phyloP scores from a whole-genome alignment of 2,113 vertebrate genomes.

The Nematolebias whitei region DNA sequence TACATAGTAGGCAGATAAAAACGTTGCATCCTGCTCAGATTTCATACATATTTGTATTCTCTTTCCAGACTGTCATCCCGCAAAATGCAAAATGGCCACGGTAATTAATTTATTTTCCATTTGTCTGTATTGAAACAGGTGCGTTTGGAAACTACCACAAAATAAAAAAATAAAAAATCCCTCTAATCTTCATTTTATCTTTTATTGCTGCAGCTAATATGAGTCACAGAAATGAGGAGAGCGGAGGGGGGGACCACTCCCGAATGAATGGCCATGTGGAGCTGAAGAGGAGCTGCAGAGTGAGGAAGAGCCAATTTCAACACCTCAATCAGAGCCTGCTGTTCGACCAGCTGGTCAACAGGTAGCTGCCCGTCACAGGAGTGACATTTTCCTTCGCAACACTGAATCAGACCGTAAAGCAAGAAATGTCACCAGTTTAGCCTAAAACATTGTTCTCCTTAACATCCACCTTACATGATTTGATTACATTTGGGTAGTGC shows the following conservation, averaged over 20 bases:
- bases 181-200: not conserved
- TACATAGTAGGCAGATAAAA: not conserved
- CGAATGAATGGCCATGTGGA: slow-evolving; percentile 96
- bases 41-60: slow-evolving; percentile 9
- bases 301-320: slow-evolving; percentile 96
- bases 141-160: not conserved
- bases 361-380: slow-evolving; percentile 71
- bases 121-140: not conserved
- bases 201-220: slow-evolving; percentile 84
- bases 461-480: too few relatives aligned
- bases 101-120: slow-evolving; percentile 75
- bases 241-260: slow-evolving; percentile 88
- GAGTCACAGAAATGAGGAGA: slow-evolving; percentile 89
- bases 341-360: slow-evolving; percentile 99
- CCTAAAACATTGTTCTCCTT: not conserved
- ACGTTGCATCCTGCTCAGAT: not conserved
- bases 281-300: slow-evolving; percentile 93
- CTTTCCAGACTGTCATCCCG: slow-evolving; percentile 91
- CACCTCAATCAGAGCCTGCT: slow-evolving; percentile 98
- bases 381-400: slow-evolving; percentile 2
- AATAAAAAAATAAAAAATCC: not conserved
- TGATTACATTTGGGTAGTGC: too few relatives aligned
- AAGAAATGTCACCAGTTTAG: not conserved
- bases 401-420: not conserved
- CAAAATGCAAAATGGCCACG: slow-evolving; percentile 92